phyloP scores from a whole-genome alignment of 1,140 invertebrate genomes.

The Linepithema humile region DNA sequence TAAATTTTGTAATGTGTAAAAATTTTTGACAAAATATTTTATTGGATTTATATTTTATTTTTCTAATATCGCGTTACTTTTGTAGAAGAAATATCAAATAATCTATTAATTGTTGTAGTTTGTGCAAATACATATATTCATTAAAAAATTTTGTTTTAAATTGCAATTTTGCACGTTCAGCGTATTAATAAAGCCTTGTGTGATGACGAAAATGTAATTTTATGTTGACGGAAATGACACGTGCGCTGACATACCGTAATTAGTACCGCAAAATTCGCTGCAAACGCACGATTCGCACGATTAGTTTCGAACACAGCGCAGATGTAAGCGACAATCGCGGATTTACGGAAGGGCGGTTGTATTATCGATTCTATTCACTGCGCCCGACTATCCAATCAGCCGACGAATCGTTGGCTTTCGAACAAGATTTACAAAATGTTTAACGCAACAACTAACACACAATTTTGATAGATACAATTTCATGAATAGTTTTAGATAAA shows the following conservation, averaged over 20 bases:
- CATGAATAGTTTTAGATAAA: neutral
- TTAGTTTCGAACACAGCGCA: neutral
- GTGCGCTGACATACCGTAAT: slow-evolving; percentile 44
- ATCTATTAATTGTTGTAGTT: neutral
- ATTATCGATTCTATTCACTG: slow-evolving; percentile 17
- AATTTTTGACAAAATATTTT: too few relatives aligned
- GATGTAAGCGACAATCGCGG: slow-evolving; percentile 17
- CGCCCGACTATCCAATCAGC: neutral
- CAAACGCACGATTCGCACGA: slow-evolving; percentile 17
- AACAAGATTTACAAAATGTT: neutral
- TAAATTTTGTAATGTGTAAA: too few relatives aligned
- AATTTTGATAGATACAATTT: neutral
- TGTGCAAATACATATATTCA: neutral
- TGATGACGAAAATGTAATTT: neutral
- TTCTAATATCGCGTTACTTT: too few relatives aligned
- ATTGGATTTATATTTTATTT: too few relatives aligned
- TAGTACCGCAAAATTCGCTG: slow-evolving; percentile 15
- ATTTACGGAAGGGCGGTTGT: neutral
- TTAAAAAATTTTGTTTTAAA: too few relatives aligned
- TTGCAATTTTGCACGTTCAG: neutral
- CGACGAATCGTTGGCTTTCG: neutral
- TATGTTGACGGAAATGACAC: neutral
- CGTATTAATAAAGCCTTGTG: neutral
- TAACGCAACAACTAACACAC: neutral
- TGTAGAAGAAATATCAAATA: too few relatives aligned